phyloP scores from a whole-genome alignment of 2,888 invertebrate genomes.

The Papilio demoleus region DNA sequence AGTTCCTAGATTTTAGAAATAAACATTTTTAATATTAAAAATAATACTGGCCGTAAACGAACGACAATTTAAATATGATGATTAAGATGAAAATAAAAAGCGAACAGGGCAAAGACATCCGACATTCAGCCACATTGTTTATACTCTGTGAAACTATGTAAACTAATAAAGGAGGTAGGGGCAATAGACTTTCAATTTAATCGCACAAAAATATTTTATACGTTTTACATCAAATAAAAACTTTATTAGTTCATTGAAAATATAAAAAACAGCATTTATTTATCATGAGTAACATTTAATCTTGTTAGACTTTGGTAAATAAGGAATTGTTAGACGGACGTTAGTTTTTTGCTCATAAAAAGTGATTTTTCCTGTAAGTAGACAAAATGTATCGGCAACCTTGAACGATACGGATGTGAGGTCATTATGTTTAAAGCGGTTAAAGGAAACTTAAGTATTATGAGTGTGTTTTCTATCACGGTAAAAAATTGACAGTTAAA shows the following conservation, averaged over 20 bases:
- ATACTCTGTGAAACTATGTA: no score
- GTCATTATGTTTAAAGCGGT: background rate
- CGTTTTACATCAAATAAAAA: no score
- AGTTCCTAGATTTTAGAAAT: background rate
- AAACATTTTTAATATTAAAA: background rate
- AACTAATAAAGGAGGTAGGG: no score
- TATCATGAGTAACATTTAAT: background rate
- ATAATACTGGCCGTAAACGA: background rate
- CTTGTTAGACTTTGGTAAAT: background rate
- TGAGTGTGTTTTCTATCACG: background rate
- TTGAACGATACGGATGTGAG: constrained; percentile 26
- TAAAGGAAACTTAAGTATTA: background rate
- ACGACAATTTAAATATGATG: background rate
- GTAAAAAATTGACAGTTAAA: no score
- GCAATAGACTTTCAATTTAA: no score
- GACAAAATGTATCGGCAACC: constrained; percentile 24
- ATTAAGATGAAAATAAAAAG: background rate
- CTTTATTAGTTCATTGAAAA: no score
- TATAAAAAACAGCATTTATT: background rate
- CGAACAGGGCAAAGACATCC: no score
- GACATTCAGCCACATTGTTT: no score
- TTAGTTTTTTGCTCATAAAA: background rate
- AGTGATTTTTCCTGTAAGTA: constrained; percentile 31
- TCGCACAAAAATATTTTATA: no score
- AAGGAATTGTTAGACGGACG: constrained; percentile 8